A percentile compares a stretch with the other conserved stretches of the same genome.
These are phyloP conservation scores for Pseudanteris insignis DNA, from an alignment of 2,888 invertebrate species.

Conservation along the genomic window DNA sequence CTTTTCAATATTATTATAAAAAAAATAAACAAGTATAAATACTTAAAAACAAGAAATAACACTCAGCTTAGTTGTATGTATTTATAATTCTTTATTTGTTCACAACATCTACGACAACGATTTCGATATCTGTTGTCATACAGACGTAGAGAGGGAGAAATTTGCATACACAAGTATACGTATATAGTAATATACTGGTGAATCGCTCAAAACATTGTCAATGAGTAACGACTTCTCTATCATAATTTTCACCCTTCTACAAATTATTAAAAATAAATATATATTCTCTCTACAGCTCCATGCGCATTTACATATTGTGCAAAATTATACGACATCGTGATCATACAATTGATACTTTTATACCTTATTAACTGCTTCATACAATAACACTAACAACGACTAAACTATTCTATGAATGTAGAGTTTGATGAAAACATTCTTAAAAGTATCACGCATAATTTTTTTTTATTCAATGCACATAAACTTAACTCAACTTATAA, in stretches of 20 bases:
- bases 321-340: constrained; percentile 44
- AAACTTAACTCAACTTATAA: constrained; percentile 15
- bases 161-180: constrained; percentile 18
- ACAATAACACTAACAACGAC: constrained; percentile 30
- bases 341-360: constrained; percentile 30
- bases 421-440: constrained; percentile 11
- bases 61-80: constrained; percentile 18
- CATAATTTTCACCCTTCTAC: constrained; percentile 28
- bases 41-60: too few relatives aligned
- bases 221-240: constrained; percentile 34
- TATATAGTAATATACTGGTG: constrained; percentile 19
- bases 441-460: constrained; percentile 10
- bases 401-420: constrained; percentile 18
- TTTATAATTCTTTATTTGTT: constrained; percentile 28
- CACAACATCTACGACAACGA: constrained; percentile 41
- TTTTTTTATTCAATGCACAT: neutral
- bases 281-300: constrained; percentile 51
- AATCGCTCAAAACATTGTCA: constrained; percentile 29
- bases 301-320: constrained; percentile 54
- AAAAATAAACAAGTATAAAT: neutral
- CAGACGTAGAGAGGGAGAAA: constrained; percentile 34
- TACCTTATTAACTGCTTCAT: constrained; percentile 19
- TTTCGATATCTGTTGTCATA: constrained; percentile 43
- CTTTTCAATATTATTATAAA: neutral
- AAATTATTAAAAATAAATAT: constrained; percentile 59